phyloP scores from a whole-genome alignment of 2,113 vertebrate genomes.

The Lycocorax pyrrhopterus region DNA sequence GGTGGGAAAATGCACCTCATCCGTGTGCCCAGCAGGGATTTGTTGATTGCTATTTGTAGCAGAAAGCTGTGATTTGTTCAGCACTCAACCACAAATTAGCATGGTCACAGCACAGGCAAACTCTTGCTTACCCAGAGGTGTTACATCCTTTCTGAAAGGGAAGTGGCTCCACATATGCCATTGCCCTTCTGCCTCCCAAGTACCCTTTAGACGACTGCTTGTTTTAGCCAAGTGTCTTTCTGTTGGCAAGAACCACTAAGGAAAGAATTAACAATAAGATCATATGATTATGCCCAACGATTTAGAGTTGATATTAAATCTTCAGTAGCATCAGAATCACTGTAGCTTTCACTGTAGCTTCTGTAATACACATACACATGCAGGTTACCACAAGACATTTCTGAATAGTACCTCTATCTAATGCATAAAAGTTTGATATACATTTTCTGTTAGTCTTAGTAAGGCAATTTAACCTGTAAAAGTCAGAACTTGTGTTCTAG shows the following conservation, averaged over 20 bases:
- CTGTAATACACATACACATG: neutral
- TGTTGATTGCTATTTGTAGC: slow-evolving; percentile 7
- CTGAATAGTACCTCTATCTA: neutral
- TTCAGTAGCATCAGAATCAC: neutral
- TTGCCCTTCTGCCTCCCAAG: neutral
- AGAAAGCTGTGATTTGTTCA: slow-evolving; percentile 31
- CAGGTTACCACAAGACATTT: neutral
- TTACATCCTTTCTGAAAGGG: neutral
- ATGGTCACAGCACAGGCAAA: neutral
- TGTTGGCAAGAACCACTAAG: neutral
- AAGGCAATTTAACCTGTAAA: neutral
- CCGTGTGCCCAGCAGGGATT: neutral
- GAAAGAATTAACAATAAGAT: neutral
- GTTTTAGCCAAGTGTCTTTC: neutral
- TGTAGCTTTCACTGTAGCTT: neutral
- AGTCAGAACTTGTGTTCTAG: neutral
- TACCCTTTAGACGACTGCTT: neutral
- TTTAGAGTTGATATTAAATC: slow-evolving; percentile 1
- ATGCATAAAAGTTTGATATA: neutral
- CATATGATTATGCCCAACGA: neutral
- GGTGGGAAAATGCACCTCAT: neutral
- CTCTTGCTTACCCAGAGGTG: neutral
- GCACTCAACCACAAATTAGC: neutral
- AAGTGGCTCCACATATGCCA: neutral
- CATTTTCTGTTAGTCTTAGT: neutral